These are phyloP conservation scores for Amaurobius ferox DNA, from an alignment of 2,888 invertebrate genomes.

Conservation along the genomic window DNA sequence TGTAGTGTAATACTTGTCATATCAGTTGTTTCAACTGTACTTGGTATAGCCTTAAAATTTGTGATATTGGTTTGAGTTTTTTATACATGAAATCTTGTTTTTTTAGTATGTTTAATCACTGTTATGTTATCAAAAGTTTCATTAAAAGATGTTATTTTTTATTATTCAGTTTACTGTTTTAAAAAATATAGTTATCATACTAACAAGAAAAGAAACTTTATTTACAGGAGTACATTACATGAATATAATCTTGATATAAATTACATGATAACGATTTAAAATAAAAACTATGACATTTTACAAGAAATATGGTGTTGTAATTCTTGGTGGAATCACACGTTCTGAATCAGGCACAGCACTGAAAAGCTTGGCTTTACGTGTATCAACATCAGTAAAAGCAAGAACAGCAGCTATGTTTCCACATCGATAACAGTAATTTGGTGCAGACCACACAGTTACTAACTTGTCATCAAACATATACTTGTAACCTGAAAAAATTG, in stretches of 20 bases:
- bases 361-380: conserved; percentile 89
- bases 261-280: too few species aligned
- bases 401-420: conserved; percentile 98
- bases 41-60: conserved; percentile 5
- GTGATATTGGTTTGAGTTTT: conserved; percentile 13
- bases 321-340: conserved; percentile 93
- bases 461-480: conserved; percentile 98
- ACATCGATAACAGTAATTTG: conserved; percentile 99
- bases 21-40: neutral
- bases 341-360: conserved; percentile 96
- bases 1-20: neutral
- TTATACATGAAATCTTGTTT: neutral
- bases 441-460: conserved; percentile 99
- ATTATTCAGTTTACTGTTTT: neutral
- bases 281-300: conserved; percentile 78
- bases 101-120: neutral
- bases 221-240: neutral
- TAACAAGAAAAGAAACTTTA: neutral
- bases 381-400: conserved; percentile 87
- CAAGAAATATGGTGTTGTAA: conserved; percentile 97
- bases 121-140: neutral
- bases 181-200: neutral
- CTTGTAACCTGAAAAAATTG: conserved; percentile 90
- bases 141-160: conserved; percentile 13
- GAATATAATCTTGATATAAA: too few species aligned